Evolutionary conservation across 2,888 invertebrate genomes (phyloP).

Genomic region (Epicampocera succincta): DNA sequence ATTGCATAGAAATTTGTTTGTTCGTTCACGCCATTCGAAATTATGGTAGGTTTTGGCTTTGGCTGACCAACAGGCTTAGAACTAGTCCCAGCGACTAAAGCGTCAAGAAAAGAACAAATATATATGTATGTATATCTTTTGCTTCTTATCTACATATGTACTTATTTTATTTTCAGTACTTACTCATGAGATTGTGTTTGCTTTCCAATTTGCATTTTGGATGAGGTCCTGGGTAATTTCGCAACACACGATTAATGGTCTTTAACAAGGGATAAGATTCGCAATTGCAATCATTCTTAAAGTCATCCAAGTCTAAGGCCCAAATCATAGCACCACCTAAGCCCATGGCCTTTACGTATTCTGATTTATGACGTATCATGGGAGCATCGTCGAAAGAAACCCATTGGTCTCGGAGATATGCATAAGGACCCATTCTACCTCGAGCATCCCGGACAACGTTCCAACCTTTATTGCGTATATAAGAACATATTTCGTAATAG

Average conservation of each 20-base stretch:
- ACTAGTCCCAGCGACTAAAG: conserved; percentile 51
- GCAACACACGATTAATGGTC: conserved; percentile 90
- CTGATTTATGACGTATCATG: conserved; percentile 91
- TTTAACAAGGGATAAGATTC: conserved; percentile 90
- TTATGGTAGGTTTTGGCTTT: conserved; percentile 70
- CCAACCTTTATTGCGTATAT: conserved; percentile 89
- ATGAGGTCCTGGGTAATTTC: conserved; percentile 86
- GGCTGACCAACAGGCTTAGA: conserved; percentile 21
- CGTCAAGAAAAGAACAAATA: background rate
- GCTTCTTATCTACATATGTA: too few species aligned
- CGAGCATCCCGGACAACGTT: conserved; percentile 89
- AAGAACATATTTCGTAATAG: conserved; percentile 94
- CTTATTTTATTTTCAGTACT: conserved; percentile 55
- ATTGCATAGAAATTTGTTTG: conserved; percentile 11
- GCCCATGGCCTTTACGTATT: conserved; percentile 89
- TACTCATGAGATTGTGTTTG: conserved; percentile 78
- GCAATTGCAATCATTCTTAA: conserved; percentile 90
- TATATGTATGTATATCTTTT: background rate
- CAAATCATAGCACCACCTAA: conserved; percentile 94
- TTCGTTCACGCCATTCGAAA: conserved; percentile 38
- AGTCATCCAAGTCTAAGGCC: conserved; percentile 94
- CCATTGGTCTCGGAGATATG: conserved; percentile 92
- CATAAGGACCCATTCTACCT: conserved; percentile 94
- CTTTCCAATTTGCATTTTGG: conserved; percentile 84
- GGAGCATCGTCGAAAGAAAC: conserved; percentile 94